Evolutionary conservation across 2,113 vertebrate genomes (phyloP), one percentile per base, ranked within the genome.

Genomic region (Lanius ludovicianus): DNA sequence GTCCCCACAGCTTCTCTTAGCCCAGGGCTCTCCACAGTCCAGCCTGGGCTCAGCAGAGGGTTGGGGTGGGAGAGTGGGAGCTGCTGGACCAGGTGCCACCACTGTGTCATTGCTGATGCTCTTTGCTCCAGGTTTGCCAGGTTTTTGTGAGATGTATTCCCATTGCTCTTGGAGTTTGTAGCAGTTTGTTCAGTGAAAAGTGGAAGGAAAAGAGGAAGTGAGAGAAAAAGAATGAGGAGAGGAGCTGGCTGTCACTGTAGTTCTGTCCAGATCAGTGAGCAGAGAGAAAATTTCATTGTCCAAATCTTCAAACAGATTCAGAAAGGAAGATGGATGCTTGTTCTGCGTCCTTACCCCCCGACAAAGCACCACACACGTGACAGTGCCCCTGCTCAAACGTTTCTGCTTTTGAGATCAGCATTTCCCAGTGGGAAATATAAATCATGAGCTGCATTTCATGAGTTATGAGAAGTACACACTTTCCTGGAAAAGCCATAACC

Each of bases 401-500:
- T 69, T 37, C 92, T 85, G 78, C 65, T 63, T 62, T 13, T 7
- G 77, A 39, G 56, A 70, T 28, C 41, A 78, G 28, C 22, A 1
- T 67, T 90, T 84, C 73, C 68, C 18, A 46, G 52, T 5, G 83
- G 84, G 87, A 55, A 89, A 42, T 17, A 9, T 1, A 65, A 82
- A 73, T 55, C 11, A 7, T 1, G 16, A 35, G 10, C 74, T 9
- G 65, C 2, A 0, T 64, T 37, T 60, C 3, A 1, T 1, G 63
- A 53, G 30, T 15, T 46, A 7, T 2, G 30, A 49, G 81, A 47
- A 79, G 49, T 1, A 3, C 4, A 16, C 1, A 0, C 60, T 90
- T 50, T 35, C 4, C 47, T 31, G 60, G 71, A 44, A 74, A 84
- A 81, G 24, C n/a, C 57, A 11, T 7, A n/a, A 31, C 77, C 81